phyloP scores from a whole-genome alignment of 2,888 invertebrate species.

The Hypena proboscidalis region DNA sequence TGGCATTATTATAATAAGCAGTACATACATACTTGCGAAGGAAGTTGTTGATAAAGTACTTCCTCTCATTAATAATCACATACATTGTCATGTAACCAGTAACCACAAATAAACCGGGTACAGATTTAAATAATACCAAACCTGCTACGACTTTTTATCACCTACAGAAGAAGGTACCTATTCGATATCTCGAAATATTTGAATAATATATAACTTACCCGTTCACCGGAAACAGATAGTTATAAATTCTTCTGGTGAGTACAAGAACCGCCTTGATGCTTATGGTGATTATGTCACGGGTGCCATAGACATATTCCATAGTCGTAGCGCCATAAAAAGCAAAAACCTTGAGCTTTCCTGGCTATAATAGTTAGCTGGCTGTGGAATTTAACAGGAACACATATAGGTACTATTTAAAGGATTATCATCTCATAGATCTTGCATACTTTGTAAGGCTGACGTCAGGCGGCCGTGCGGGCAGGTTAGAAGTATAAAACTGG shows the following conservation, averaged over 20 bases:
- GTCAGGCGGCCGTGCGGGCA: constrained; percentile 43
- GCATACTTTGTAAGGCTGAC: constrained; percentile 14
- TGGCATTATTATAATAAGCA: no score
- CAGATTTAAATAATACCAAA: no score
- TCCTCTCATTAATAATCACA: no score
- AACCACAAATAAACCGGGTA: no score
- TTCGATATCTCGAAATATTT: constrained; percentile 23
- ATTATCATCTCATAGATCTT: constrained; percentile 5
- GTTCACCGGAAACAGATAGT: constrained; percentile 55
- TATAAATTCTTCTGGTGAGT: constrained; percentile 50
- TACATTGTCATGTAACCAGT: no score
- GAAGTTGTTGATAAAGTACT: no score
- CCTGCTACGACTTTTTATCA: constrained; percentile 1
- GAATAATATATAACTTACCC: constrained; percentile 20
- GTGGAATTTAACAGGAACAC: constrained; percentile 16
- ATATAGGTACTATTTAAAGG: neutral
- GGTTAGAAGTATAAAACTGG: constrained; percentile 38
- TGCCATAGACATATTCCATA: constrained; percentile 52
- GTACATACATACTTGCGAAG: no score
- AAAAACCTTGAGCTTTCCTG: constrained; percentile 26
- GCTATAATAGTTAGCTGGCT: constrained; percentile 1
- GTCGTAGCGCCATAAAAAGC: constrained; percentile 48
- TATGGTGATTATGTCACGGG: constrained; percentile 57
- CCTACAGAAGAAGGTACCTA: constrained; percentile 8
- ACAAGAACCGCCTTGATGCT: constrained; percentile 47